Conservation (phyloP, 2,113 vertebrate species). For the Polyodon spathula region DNA sequence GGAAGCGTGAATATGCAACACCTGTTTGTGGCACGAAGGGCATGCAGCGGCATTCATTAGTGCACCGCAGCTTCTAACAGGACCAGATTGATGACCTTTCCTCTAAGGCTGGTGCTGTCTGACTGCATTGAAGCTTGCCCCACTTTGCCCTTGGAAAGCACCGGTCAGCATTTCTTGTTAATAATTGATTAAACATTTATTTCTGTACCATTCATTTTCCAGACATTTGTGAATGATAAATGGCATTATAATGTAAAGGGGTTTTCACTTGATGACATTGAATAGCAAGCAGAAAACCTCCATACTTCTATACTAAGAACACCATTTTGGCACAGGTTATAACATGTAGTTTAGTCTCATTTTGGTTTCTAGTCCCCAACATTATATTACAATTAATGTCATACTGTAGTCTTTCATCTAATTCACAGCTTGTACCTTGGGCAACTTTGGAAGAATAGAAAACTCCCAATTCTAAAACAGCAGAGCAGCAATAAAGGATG, state of each 20-base stretch:
- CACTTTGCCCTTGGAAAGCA: conserved; percentile 36
- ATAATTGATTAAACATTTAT: conserved; percentile 24
- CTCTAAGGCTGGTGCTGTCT: conserved; percentile 29
- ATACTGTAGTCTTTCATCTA: no score
- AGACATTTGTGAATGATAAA: conserved; percentile 12
- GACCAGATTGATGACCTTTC: conserved; percentile 39
- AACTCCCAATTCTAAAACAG: no score
- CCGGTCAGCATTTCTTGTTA: conserved; percentile 24
- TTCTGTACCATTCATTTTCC: conserved; percentile 23
- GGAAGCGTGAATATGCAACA: conserved; percentile 35
- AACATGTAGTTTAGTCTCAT: neutral
- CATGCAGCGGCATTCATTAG: conserved; percentile 40
- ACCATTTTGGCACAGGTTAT: conserved; percentile 10
- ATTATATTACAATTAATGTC: no score
- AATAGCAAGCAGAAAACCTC: conserved; percentile 11
- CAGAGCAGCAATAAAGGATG: no score
- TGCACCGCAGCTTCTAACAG: conserved; percentile 21
- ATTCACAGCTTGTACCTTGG: no score
- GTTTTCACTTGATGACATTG: conserved; percentile 5
- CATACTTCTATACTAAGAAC: neutral
- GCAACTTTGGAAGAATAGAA: no score
- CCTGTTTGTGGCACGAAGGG: conserved; percentile 29
- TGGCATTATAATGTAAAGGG: conserved; percentile 5
- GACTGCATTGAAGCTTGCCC: conserved; percentile 23
- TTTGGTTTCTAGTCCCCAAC: no score